A percentile compares a stretch with the other conserved stretches of the same genome.
Conservation (phyloP, 2,113 vertebrate species). For the zebrafish (Danio rerio) region GRCz12tu NC_133180.1:4777001-4777500, state of each 20-base stretch:
- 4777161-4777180: not conserved
- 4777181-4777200: not conserved
- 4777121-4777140: not conserved
- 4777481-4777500: not conserved
- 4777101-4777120: not conserved
- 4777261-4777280: conserved; percentile 1
- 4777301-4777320: not conserved
- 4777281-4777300: conserved; percentile 15
- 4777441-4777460: not conserved
- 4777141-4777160: not conserved
- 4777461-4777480: not conserved
- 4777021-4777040: not conserved
- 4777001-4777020: not conserved
- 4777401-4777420: not conserved
- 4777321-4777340: conserved; percentile 8
- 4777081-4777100: not conserved
- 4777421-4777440: not conserved
- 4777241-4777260: not conserved
- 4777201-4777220: not conserved
- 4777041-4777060: not conserved
- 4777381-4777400: not conserved
- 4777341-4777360: not conserved
- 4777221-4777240: not conserved
- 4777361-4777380: not conserved
- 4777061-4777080: not conserved